Percentiles rank a stretch among this genome's conserved stretches.
These are phyloP conservation scores for Proisotoma minuta DNA, from an alignment of 2,888 invertebrate genomes.

Conservation along the genomic window DNA sequence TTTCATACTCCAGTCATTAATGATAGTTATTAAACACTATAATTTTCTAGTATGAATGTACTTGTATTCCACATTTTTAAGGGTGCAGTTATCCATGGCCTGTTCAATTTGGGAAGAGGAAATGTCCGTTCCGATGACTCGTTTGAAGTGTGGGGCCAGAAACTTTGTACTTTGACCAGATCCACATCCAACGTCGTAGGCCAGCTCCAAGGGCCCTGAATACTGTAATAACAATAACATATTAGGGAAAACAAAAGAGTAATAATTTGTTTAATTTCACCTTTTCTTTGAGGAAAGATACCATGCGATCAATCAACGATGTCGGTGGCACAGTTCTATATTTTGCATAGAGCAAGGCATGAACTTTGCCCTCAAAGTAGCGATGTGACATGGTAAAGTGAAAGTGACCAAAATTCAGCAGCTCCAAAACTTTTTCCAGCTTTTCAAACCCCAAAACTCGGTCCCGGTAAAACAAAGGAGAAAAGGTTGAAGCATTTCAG, in stretches of 20 bases:
- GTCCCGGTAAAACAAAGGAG: too few relatives aligned
- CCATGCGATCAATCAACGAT: slow-evolving; percentile 37
- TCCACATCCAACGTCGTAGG: slow-evolving; percentile 56
- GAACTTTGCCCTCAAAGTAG: slow-evolving; percentile 44
- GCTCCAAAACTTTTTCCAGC: not conserved
- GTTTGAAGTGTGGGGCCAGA: slow-evolving; percentile 51
- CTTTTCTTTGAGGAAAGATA: slow-evolving; percentile 43
- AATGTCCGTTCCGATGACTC: slow-evolving; percentile 53
- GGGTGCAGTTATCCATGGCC: slow-evolving; percentile 48
- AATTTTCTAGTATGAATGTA: slow-evolving; percentile 3
- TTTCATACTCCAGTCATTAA: too few relatives aligned
- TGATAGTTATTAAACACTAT: too few relatives aligned
- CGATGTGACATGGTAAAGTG: slow-evolving; percentile 38
- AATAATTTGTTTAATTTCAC: too few relatives aligned
- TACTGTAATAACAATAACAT: slow-evolving; percentile 21
- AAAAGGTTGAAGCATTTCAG: too few relatives aligned
- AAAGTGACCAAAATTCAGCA: not conserved
- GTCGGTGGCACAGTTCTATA: slow-evolving; percentile 42
- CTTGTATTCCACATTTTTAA: slow-evolving; percentile 21
- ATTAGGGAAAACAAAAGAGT: not conserved
- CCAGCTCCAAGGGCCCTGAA: slow-evolving; percentile 44
- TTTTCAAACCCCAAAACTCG: too few relatives aligned
- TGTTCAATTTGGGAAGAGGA: slow-evolving; percentile 52
- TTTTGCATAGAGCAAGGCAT: slow-evolving; percentile 46
- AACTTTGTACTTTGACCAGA: slow-evolving; percentile 54